These are phyloP conservation scores for Ephialtes manifestator DNA, from an alignment of 2,888 invertebrate species.

Conservation along the genomic window DNA sequence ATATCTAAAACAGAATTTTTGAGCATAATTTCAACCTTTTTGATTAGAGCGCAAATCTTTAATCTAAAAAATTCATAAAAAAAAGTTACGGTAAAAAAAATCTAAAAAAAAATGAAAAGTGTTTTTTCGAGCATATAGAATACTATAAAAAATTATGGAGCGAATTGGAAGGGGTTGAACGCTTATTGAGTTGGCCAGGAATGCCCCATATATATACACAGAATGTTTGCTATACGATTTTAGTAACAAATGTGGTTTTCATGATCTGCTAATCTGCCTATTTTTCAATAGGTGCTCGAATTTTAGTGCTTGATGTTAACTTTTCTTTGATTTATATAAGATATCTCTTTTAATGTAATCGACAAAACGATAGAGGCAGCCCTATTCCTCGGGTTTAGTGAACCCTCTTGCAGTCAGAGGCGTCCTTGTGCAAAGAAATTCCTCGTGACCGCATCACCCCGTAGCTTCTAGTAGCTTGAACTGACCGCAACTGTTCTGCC, in stretches of 20 bases:
- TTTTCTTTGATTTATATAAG: not conserved
- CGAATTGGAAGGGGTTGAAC: too few species aligned
- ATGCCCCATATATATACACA: too few species aligned
- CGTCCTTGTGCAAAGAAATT: slow-evolving; percentile 35
- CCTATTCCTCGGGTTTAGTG: slow-evolving; percentile 15
- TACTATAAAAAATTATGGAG: too few species aligned
- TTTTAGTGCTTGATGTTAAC: not conserved
- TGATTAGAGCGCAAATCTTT: too few species aligned
- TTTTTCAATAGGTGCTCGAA: not conserved
- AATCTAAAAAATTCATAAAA: too few species aligned
- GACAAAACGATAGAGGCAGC: not conserved
- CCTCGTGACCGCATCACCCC: slow-evolving; percentile 39
- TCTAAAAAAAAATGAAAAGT: too few species aligned
- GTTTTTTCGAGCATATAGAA: too few species aligned
- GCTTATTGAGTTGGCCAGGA: too few species aligned
- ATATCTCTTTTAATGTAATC: not conserved
- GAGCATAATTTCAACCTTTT: too few species aligned
- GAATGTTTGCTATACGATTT: too few species aligned
- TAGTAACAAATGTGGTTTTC: not conserved
- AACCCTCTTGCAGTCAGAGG: not conserved
- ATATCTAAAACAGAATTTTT: too few species aligned
- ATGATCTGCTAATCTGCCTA: not conserved
- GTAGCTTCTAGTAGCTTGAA: slow-evolving; percentile 70
- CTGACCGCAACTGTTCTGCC: slow-evolving; percentile 82
- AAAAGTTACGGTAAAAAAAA: too few species aligned